phyloP scores from a whole-genome alignment of 1,140 invertebrate species.

The Amphibalanus amphitrite region DNA sequence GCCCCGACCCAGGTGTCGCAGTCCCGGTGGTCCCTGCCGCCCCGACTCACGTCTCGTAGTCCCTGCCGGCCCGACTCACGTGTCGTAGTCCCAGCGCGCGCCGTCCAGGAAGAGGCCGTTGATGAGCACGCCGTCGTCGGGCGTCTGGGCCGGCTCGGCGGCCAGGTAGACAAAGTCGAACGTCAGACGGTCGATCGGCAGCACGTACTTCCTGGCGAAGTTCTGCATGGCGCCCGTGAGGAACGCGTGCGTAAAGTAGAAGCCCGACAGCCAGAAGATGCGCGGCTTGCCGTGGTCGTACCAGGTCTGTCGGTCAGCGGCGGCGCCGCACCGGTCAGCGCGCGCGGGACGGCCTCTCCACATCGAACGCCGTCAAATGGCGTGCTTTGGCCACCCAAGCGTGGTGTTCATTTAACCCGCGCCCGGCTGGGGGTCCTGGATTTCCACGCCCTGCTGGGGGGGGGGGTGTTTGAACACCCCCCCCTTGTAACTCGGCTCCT shows the following conservation, averaged over 20 bases:
- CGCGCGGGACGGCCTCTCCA: constrained; percentile 35
- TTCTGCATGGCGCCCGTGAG: constrained; percentile 89
- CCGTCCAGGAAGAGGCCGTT: no score
- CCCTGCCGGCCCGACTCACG: constrained; percentile 37
- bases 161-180: constrained; percentile 31
- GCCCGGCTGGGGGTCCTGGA: no score
- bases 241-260: constrained; percentile 92
- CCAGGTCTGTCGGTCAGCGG: constrained; percentile 12
- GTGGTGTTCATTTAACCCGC: not conserved
- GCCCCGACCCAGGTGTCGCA: no score
- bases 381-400: not conserved
- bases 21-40: not conserved
- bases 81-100: no score
- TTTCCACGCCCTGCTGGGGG: no score
- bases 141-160: constrained; percentile 9
- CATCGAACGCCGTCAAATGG: not conserved
- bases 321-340: no score
- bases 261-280: constrained; percentile 83
- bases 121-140: constrained; percentile 31
- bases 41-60: constrained; percentile 28
- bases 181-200: constrained; percentile 59
- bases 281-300: constrained; percentile 46
- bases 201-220: constrained; percentile 68
- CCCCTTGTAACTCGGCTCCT: no score
- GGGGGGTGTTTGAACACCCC: no score